Evolutionary conservation across 2,113 vertebrate genomes (phyloP).

Genomic region (zebrafish (Danio rerio)): GRCz12tu NC_133178.1:35191501-35192000

Average conservation of each 20-base stretch:
- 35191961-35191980: conserved; percentile 92
- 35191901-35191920: conserved; percentile 87
- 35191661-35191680: conserved; percentile 85
- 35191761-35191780: conserved; percentile 92
- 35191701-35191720: conserved; percentile 90
- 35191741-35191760: conserved; percentile 91
- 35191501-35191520: conserved; percentile 92
- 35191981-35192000: conserved; percentile 90
- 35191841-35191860: conserved; percentile 87
- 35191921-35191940: conserved; percentile 90
- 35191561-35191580: conserved; percentile 89
- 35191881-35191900: conserved; percentile 90
- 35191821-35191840: conserved; percentile 90
- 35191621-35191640: conserved; percentile 86
- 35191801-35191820: conserved; percentile 90
- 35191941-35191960: conserved; percentile 86
- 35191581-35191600: conserved; percentile 93
- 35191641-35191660: conserved; percentile 91
- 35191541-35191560: conserved; percentile 91
- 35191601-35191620: conserved; percentile 89
- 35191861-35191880: conserved; percentile 90
- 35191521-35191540: conserved; percentile 92
- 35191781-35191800: conserved; percentile 90
- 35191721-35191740: conserved; percentile 86
- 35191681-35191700: conserved; percentile 84